These are phyloP conservation scores for Oceanites oceanicus DNA, from an alignment of 2,113 vertebrate genomes.

Conservation along the genomic window DNA sequence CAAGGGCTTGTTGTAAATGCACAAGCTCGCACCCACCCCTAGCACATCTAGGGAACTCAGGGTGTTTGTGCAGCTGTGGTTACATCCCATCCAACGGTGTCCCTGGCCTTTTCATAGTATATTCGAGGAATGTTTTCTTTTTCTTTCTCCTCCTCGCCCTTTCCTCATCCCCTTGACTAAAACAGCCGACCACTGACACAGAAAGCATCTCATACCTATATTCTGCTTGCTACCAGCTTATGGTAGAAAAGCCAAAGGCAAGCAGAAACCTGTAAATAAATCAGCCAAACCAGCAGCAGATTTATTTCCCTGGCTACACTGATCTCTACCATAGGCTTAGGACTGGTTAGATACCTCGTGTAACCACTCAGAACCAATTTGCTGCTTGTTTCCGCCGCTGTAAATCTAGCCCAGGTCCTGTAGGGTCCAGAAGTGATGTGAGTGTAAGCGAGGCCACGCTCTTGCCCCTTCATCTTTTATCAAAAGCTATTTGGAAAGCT, in stretches of 20 bases:
- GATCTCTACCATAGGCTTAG: background rate
- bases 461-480: background rate
- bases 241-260: background rate
- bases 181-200: background rate
- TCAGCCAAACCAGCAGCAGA: background rate
- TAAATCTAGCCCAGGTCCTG: background rate
- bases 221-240: background rate
- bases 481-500: background rate
- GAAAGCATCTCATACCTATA: background rate
- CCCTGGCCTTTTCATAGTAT: background rate
- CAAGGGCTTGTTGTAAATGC: background rate
- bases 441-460: background rate
- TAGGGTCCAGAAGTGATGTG: background rate
- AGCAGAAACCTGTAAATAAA: background rate
- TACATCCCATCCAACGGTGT: accelerated
- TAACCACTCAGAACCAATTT: background rate
- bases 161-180: background rate
- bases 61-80: background rate
- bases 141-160: background rate
- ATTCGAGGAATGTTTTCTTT: background rate
- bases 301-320: background rate
- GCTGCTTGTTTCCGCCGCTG: background rate
- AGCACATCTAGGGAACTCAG: background rate
- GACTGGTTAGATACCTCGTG: background rate
- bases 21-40: background rate